Evolutionary conservation across 2,797 vertebrate species (phyloP), one percentile per base, ranked within the genome.

Genomic region (Serranus cabrilla): DNA sequence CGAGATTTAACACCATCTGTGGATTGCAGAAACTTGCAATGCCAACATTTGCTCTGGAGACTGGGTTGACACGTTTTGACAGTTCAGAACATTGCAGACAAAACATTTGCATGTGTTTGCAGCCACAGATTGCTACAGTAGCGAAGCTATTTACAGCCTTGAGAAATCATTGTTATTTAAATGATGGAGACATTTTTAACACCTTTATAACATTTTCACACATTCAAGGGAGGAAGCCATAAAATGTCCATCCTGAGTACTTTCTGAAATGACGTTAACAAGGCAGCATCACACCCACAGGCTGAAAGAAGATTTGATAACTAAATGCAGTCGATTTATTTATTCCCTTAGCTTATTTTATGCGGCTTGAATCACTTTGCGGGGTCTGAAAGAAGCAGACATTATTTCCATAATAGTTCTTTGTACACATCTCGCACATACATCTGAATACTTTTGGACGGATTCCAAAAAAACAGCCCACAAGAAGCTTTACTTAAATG

Each of bases 391-490:
- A 73, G 21, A 45, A 47, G 17, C 2, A 10, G 0, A 40, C 6
- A 52, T 55, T 2, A 57, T 34, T 45, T 69, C 31, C 21, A 5
- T 7, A 55, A 47, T 11, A 8, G 2, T 40, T 72, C 39, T 25
- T 18, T 71, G 20, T 49, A n/a, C 27, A 66, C 7, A 50, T 40
- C 51, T 13, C 40, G 25, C 31, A 76, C 58, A 69, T 62, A 12
- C 47, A 39, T 13, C 4, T 46, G 10, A 77, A 64, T 64, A 23
- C 14, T 39, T 75, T 69, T 73, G 40, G 66, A 62, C 16, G 9
- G 39, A 56, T 66, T 74, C 20, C 14, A 62, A 76, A 62, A 76
- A 89, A 72, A 61, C 23, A 46, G 16, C 37, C 34, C 5, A 27
- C 27, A 25, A n/a, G 16, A 50, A 49, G 34, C 14, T 55, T 66